Base-by-base conservation (phyloP, 1,140 invertebrate species). In the Augochlora pura region DNA sequence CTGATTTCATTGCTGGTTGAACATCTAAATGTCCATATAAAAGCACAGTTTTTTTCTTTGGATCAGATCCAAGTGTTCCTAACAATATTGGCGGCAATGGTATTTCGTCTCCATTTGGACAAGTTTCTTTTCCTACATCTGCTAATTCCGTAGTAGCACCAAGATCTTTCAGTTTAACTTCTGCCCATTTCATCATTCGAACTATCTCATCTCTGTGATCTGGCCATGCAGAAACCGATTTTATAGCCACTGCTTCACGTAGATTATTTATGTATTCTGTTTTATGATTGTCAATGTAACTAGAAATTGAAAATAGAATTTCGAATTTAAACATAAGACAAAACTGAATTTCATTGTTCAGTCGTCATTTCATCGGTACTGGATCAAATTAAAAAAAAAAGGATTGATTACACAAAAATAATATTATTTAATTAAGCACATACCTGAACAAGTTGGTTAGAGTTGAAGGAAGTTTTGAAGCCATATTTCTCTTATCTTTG, bases 1-100 rank as follows among this genome's bases (percentile, higher is more conserved):
- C 98, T 83, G 96, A 96, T 90, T 95, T 96, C 8, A 96, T 88
- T 12, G 99, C 99, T 62, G 99, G 98, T 91, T 99, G 99, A 2
- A 99, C 99, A 94, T 99, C 99, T 87, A 99, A 95, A 94, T 99
- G 99, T 0, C 99, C 99, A 93, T 99, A 99, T 66, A 99, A 94
- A 69, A 97, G 95, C 62, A 99, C 94, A 23, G 98, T 99, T 87
- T 98, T 97, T 91, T 98, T 99, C 9, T 95, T 95, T 0, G 95
- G 93, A 91, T 99, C 97, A 83, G 94, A 96, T 77, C 98, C 98
- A 64, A 99, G 93, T 42, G 92, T 93, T 27, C 96, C 98, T n/a
- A 99, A 93, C 27, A 99, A 88, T 14, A 98, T 96, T 46, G 98
- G 98, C 1, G 99, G 99, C 49, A 99, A 92, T 49, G 95, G 94